Percentiles rank a stretch among this genome's conserved stretches.
phyloP scores from a whole-genome alignment of 2,797 vertebrate species.

The Chiroxiphia lanceolata region DNA sequence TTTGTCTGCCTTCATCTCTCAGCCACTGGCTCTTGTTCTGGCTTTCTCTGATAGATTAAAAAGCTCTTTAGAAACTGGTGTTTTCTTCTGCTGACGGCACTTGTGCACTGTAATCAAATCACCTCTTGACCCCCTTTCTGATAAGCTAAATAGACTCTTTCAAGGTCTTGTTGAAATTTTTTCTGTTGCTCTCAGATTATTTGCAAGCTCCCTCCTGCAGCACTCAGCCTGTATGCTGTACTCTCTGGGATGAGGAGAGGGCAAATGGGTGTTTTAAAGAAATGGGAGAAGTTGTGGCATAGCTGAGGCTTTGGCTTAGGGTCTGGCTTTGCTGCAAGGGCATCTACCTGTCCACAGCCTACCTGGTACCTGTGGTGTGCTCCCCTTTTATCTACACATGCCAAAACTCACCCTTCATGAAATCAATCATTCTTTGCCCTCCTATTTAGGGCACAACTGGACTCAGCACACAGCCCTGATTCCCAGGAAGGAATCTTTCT shows the following conservation, averaged over 20 bases:
- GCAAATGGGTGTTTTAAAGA: neutral
- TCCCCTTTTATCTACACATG: neutral
- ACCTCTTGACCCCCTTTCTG: slow-evolving; percentile 64
- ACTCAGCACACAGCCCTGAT: neutral
- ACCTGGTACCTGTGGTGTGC: neutral
- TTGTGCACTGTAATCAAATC: slow-evolving; percentile 64
- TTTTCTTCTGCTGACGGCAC: slow-evolving; percentile 45
- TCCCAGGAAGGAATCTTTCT: neutral
- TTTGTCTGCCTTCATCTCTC: slow-evolving; percentile 54
- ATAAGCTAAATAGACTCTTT: slow-evolving; percentile 64
- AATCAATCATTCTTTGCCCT: neutral
- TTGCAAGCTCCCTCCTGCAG: slow-evolving; percentile 15
- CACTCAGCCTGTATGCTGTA: neutral
- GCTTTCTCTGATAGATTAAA: slow-evolving; percentile 54
- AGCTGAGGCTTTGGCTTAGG: neutral
- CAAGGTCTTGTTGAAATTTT: slow-evolving; percentile 19
- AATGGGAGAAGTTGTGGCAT: neutral
- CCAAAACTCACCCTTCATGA: neutral
- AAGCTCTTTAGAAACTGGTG: slow-evolving; percentile 59
- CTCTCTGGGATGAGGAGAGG: neutral
- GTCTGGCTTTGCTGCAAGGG: neutral
- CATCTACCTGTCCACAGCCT: neutral
- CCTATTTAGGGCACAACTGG: neutral
- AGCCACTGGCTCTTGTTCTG: slow-evolving; percentile 3
- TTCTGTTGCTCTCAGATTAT: slow-evolving; percentile 44